Base-by-base conservation (phyloP, 2,797 vertebrate species). In the Tauraco hartlaubi region DNA sequence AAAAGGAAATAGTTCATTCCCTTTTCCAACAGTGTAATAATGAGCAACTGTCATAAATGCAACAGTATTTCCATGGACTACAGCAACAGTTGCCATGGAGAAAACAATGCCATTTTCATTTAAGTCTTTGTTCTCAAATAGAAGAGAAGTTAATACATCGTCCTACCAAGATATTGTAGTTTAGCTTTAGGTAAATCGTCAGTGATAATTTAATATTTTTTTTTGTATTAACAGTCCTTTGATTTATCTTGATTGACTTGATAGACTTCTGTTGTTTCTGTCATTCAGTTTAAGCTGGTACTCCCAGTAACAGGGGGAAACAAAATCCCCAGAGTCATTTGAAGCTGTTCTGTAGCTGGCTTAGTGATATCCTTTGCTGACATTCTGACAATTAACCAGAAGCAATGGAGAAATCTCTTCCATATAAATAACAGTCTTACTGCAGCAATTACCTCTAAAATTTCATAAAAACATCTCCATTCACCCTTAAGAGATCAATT, bases 291-390 rank as follows among this genome's bases (percentile, higher is more conserved):
- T 64, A 71, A 25, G 23, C 5, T 63, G 31, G 15, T 33, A 18
- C 12, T 62, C 11, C 9, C 33, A 48, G 12, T 11, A 59, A 39
- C 3, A n/a, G 21, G 2, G 3, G 5, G 5, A 1, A 2, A 26
- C 8, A 18, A 31, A 56, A n/a, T 4, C 3, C 7, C 4, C 10
- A 25, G 8, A 35, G 4, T n/a, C 0, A 0, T 26, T 25, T 69
- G 21, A 78, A 75, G 12, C 8, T 64, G 4, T 64, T 56, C 22
- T 75, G 51, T 48, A 43, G 7, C 1, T 79, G 41, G 2, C 23
- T 71, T 86, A 4, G 6, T 72, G 7, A 33, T 23, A 15, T 15
- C 46, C 15, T 85, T 78, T 41, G 3, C 17, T 63, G 13, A 2
- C 21, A 67, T 67, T 84, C 59, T 63, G 21, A 51, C 18, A 82